Evolutionary conservation across 2,888 invertebrate species (phyloP).

Genomic region (Crepidodera aurea): DNA sequence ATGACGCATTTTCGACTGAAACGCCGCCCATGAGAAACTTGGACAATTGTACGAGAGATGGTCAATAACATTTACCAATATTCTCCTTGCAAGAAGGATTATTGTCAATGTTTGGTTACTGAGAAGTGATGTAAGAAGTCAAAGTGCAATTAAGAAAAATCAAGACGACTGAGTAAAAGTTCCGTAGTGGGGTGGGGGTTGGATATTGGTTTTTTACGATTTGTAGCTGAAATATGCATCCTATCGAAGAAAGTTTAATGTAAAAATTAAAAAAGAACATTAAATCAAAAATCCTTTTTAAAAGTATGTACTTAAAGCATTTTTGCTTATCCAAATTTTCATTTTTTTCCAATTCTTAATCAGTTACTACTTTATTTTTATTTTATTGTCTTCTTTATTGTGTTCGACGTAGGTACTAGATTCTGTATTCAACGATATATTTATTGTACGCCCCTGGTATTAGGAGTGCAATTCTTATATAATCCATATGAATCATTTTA

Average conservation of each 20-base stretch:
- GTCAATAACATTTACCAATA: background rate
- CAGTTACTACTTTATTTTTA: background rate
- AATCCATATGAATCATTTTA: background rate
- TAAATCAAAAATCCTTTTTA: no score
- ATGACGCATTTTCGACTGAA: conserved; percentile 25
- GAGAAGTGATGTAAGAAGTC: background rate
- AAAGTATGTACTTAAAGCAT: no score
- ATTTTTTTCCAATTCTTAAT: no score
- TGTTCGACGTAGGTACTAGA: background rate
- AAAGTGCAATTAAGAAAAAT: background rate
- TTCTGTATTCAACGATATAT: background rate
- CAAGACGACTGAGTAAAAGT: background rate
- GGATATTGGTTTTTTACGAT: no score
- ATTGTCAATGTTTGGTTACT: background rate
- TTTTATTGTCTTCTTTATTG: no score
- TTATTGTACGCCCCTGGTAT: background rate
- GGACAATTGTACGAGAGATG: background rate
- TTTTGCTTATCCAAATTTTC: no score
- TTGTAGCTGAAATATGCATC: no score
- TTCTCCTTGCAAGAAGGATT: no score
- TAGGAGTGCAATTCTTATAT: background rate
- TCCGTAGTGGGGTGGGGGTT: no score
- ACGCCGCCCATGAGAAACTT: conserved; percentile 13
- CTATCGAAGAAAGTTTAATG: no score
- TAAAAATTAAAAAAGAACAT: no score